phyloP scores from a whole-genome alignment of 2,113 vertebrate genomes.

The Tylochromis polylepis region DNA sequence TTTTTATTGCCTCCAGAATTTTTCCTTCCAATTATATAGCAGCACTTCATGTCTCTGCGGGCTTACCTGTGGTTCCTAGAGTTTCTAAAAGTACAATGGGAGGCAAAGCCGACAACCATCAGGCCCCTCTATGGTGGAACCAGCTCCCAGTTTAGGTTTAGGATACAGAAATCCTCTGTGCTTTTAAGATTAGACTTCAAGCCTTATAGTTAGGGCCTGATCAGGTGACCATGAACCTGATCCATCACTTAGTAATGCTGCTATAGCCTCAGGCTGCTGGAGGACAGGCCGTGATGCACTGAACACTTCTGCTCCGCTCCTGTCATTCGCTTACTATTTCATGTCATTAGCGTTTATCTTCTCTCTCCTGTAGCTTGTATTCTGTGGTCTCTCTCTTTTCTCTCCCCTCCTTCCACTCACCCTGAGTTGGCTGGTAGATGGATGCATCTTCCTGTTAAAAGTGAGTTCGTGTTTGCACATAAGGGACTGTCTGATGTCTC shows the following conservation, averaged over 20 bases:
- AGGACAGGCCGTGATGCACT: background rate
- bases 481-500: background rate
- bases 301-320: background rate
- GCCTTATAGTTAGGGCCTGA: background rate
- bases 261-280: background rate
- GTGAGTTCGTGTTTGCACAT: background rate
- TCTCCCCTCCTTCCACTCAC: background rate
- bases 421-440: too few species aligned
- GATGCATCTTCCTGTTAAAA: background rate
- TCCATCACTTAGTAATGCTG: background rate
- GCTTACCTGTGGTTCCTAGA: background rate
- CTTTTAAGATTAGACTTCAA: background rate
- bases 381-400: background rate
- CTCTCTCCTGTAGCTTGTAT: background rate
- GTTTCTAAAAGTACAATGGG: background rate
- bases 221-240: background rate
- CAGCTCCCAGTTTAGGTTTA: background rate
- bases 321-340: background rate
- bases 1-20: background rate
- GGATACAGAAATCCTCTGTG: background rate
- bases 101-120: accelerated
- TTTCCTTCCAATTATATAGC: background rate
- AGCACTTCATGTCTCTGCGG: too few species aligned
- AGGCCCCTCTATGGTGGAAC: background rate
- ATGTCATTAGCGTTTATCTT: background rate